phyloP scores from a whole-genome alignment of 2,113 vertebrate genomes.

The Osmerus eperlanus region DNA sequence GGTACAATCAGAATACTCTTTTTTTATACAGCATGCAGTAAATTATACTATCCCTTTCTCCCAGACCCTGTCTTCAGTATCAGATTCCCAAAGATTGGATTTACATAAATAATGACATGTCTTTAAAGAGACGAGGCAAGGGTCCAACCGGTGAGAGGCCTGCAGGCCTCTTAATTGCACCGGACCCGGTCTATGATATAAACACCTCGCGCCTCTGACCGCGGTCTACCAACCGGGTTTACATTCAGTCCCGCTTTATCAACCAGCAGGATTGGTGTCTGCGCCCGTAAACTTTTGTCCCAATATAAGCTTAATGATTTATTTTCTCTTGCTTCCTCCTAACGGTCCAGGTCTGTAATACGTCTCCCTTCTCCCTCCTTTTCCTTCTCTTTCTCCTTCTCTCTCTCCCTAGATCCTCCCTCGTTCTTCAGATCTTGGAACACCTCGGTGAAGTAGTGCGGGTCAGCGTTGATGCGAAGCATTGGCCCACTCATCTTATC shows the following conservation, averaged over 20 bases:
- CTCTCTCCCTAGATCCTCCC: constrained; percentile 64
- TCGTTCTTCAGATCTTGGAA: constrained; percentile 93
- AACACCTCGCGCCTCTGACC: constrained; percentile 12
- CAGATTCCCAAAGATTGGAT: constrained; percentile 59
- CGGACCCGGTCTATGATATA: constrained; percentile 26
- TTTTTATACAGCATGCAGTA: constrained; percentile 52
- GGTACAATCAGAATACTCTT: constrained; percentile 48
- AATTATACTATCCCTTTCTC: constrained; percentile 43
- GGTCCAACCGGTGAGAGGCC: constrained; percentile 6
- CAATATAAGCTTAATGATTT: constrained; percentile 17
- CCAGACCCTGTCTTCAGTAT: constrained; percentile 25
- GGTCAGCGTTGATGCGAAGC: constrained; percentile 88
- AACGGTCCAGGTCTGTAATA: constrained; percentile 86
- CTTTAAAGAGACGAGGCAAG: constrained; percentile 28
- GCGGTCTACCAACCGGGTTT: constrained; percentile 27
- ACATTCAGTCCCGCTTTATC: constrained; percentile 43
- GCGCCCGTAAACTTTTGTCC: neutral
- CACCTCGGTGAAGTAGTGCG: constrained; percentile 91
- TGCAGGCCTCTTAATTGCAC: constrained; percentile 24
- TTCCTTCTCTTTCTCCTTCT: constrained; percentile 18
- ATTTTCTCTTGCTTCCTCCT: constrained; percentile 17
- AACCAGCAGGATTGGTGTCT: constrained; percentile 28
- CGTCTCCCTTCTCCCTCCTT: constrained; percentile 72
- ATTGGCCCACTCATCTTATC: constrained; percentile 85
- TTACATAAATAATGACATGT: constrained; percentile 43